Percentiles rank a stretch among this genome's conserved stretches.
Evolutionary conservation across 2,888 invertebrate species (phyloP).

Genomic region (Lochmaea crataegi): DNA sequence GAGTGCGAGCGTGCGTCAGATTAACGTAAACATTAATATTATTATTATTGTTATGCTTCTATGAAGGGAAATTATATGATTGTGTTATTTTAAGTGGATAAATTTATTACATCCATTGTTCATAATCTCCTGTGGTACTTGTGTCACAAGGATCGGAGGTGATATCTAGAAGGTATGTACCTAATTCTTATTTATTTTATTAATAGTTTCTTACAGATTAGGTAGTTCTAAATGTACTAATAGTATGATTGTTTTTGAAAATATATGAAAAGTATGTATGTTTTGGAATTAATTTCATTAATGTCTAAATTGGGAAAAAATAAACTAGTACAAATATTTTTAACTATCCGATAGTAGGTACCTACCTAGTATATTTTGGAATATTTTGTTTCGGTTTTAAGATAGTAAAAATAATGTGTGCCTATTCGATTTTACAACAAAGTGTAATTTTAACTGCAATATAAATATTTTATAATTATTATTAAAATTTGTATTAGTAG

Average conservation of each 20-base stretch:
- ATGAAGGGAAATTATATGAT: background rate
- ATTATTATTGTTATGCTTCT: background rate
- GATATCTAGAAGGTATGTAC: background rate
- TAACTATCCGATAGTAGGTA: too few species aligned
- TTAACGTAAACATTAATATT: background rate
- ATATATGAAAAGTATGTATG: background rate
- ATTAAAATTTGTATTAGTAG: too few species aligned
- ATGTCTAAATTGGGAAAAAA: too few species aligned
- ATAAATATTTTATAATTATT: too few species aligned
- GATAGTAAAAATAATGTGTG: too few species aligned
- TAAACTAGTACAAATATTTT: too few species aligned
- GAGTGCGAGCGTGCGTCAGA: slow-evolving; percentile 5
- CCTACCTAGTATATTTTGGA: too few species aligned
- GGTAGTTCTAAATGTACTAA: background rate
- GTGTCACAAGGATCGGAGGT: background rate
- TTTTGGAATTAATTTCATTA: too few species aligned
- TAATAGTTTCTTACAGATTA: background rate
- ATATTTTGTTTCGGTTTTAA: too few species aligned
- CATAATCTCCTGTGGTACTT: background rate
- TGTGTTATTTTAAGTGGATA: background rate
- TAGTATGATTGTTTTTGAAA: background rate
- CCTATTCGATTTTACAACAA: too few species aligned
- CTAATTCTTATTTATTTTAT: background rate
- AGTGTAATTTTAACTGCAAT: too few species aligned
- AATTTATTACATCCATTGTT: background rate